Percentiles rank a stretch among this genome's conserved stretches.
Evolutionary conservation across 2,113 vertebrate genomes (phyloP).

Genomic region (Crotalus viridis): DNA sequence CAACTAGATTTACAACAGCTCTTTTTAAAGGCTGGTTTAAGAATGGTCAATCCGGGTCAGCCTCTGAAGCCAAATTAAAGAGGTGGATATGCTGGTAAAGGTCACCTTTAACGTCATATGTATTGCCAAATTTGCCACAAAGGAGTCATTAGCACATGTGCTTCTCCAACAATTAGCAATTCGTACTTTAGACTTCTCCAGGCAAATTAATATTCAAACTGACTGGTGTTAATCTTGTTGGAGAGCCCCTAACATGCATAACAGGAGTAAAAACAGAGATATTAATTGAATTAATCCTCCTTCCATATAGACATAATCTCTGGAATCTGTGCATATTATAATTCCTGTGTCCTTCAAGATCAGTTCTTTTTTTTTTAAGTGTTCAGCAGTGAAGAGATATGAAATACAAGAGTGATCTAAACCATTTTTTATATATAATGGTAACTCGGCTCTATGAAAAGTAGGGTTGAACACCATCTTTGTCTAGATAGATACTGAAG

Average conservation of each 20-base stretch:
- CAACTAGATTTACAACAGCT: not conserved
- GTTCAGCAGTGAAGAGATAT: conserved; percentile 37
- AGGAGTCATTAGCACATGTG: conserved; percentile 48
- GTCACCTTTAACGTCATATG: conserved; percentile 8
- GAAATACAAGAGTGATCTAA: conserved; percentile 58
- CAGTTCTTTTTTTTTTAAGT: conserved; percentile 39
- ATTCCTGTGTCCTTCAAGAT: conserved; percentile 58
- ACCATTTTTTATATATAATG: conserved; percentile 59
- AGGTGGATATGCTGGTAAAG: not conserved
- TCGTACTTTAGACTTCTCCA: conserved; percentile 55
- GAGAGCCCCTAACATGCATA: conserved; percentile 48
- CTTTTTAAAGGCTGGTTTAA: not conserved
- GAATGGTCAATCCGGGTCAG: not conserved
- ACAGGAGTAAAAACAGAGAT: conserved; percentile 48
- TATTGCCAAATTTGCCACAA: conserved; percentile 35
- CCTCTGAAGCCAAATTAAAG: conserved; percentile 37
- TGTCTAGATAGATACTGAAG: conserved; percentile 49
- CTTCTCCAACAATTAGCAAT: conserved; percentile 51
- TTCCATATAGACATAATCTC: conserved; percentile 58
- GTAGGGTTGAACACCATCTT: conserved; percentile 41
- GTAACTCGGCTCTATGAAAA: conserved; percentile 55
- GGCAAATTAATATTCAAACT: conserved; percentile 62
- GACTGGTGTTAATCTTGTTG: conserved; percentile 49
- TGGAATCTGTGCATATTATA: conserved; percentile 56
- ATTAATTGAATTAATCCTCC: conserved; percentile 59